A percentile compares a stretch with the other conserved stretches of the same genome.
phyloP scores from a whole-genome alignment of 2,113 vertebrate species.

The Pavo muticus region DNA sequence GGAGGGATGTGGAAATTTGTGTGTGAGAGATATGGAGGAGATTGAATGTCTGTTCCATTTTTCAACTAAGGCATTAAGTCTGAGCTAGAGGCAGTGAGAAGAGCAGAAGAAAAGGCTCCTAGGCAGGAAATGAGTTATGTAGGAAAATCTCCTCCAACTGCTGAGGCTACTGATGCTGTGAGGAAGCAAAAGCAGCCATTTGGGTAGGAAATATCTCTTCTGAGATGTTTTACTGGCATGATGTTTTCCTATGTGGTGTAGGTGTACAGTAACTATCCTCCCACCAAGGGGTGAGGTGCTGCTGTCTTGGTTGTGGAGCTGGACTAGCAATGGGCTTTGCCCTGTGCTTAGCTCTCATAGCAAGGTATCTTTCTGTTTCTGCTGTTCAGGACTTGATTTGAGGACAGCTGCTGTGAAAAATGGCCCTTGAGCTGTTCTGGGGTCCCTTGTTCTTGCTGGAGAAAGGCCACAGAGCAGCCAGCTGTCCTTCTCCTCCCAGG shows the following conservation, averaged over 20 bases:
- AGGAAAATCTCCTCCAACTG: rapidly evolving
- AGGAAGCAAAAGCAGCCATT: not conserved
- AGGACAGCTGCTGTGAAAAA: not conserved
- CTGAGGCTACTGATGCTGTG: not conserved
- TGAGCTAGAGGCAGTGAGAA: not conserved
- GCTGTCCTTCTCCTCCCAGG: not conserved
- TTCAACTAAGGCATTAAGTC: not conserved
- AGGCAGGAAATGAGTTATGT: rapidly evolving
- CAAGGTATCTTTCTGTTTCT: not conserved
- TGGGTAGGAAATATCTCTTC: not conserved
- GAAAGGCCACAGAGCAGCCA: not conserved
- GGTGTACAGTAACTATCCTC: not conserved
- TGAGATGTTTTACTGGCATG: not conserved
- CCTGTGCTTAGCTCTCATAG: not conserved
- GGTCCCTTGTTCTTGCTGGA: not conserved
- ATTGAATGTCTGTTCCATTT: rapidly evolving
- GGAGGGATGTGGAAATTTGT: not conserved
- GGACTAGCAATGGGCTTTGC: not conserved
- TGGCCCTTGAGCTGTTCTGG: rapidly evolving
- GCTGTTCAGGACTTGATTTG: not conserved
- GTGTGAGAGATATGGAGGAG: rapidly evolving
- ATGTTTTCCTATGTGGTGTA: not conserved
- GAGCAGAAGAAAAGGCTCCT: not conserved
- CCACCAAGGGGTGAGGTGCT: not conserved
- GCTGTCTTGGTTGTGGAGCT: not conserved